Conservation (phyloP, 1,140 invertebrate species). For the Trigoniulus corallinus region DNA sequence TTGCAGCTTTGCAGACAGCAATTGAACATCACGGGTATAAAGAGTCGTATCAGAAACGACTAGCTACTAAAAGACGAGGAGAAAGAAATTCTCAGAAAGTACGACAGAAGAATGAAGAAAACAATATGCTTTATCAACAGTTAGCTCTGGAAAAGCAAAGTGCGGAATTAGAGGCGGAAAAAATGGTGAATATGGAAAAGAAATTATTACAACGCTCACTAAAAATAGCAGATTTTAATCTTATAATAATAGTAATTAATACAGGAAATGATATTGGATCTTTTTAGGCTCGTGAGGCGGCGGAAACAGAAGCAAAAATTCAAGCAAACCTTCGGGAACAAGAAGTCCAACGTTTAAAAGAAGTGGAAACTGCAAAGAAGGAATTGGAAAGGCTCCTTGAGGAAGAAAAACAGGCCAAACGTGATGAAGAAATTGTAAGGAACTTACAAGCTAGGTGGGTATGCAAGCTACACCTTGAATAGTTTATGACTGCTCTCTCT, state of each 20-base stretch:
- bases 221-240: not conserved
- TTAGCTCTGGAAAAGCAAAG: slow-evolving; percentile 11
- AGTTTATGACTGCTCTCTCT: not conserved
- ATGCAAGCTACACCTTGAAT: not conserved
- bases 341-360: slow-evolving; percentile 48
- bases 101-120: slow-evolving; percentile 15
- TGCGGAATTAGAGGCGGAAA: slow-evolving; percentile 33
- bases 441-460: slow-evolving; percentile 43
- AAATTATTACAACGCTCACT: not conserved
- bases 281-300: slow-evolving; percentile 40
- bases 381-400: slow-evolving; percentile 48
- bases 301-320: slow-evolving; percentile 42
- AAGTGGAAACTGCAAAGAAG: slow-evolving; percentile 46
- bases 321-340: slow-evolving; percentile 46
- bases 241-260: not conserved
- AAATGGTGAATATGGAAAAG: slow-evolving; percentile 11
- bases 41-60: slow-evolving; percentile 43
- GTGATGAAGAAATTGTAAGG: slow-evolving; percentile 65
- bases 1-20: slow-evolving; percentile 41
- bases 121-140: slow-evolving; percentile 11
- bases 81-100: slow-evolving; percentile 15
- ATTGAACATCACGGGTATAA: slow-evolving; percentile 40
- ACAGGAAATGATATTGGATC: not conserved
- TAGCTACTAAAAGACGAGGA: slow-evolving; percentile 32
- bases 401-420: slow-evolving; percentile 62